Conservation (phyloP, 2,113 vertebrate species). For the Nyctibius bracteatus region DNA sequence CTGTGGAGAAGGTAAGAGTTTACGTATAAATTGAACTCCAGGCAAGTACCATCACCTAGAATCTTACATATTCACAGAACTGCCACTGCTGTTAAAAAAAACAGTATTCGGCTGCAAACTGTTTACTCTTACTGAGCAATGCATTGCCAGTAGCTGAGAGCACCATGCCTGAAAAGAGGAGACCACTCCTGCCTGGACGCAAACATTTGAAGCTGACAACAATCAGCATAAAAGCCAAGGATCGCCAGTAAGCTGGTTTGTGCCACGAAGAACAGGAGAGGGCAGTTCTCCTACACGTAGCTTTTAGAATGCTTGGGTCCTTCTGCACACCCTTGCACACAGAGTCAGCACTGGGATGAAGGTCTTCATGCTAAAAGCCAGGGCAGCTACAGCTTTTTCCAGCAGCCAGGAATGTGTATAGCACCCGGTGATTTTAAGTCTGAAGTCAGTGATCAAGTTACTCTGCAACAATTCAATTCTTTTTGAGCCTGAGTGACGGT, state of each 20-base stretch:
- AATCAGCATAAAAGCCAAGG: neutral
- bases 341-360: neutral
- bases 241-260: neutral
- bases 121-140: neutral
- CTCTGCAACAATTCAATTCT: conserved; percentile 17
- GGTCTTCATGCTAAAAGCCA: neutral
- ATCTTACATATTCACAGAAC: neutral
- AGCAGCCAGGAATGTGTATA: neutral
- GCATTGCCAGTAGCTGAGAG: neutral
- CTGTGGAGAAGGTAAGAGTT: neutral
- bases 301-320: neutral
- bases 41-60: neutral
- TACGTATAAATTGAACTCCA: neutral
- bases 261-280: neutral
- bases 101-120: neutral
- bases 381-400: neutral
- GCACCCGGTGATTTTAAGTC: neutral
- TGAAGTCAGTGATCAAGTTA: conserved; percentile 1
- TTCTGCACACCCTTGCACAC: accelerated
- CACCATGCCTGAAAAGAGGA: neutral
- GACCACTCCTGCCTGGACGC: neutral
- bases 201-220: neutral
- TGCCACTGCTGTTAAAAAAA: neutral
- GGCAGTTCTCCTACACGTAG: neutral
- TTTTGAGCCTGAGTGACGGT: conserved; percentile 2